phyloP scores from a whole-genome alignment of 2,113 vertebrate species.

The Eclectus roratus region DNA sequence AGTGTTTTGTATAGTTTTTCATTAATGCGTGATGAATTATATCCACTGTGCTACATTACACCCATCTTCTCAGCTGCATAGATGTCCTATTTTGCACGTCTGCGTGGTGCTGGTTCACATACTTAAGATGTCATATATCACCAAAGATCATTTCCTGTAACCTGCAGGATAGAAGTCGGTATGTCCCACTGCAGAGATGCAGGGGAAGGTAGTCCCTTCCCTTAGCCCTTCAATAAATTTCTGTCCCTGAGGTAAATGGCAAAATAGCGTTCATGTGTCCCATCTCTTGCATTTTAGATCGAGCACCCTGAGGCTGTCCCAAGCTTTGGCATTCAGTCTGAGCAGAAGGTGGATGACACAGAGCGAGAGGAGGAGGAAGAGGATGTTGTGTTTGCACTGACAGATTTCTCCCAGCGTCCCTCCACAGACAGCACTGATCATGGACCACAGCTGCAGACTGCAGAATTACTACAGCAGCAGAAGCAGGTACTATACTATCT shows the following conservation, averaged over 20 bases:
- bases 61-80: neutral
- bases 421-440: constrained; percentile 60
- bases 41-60: neutral
- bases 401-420: constrained; percentile 70
- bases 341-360: constrained; percentile 67
- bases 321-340: constrained; percentile 72
- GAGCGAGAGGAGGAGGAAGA: constrained; percentile 65
- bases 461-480: constrained; percentile 82
- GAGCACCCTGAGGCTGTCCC: constrained; percentile 82
- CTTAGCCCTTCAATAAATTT: neutral
- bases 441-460: constrained; percentile 72
- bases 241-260: neutral
- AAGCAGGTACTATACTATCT: constrained; percentile 81
- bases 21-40: neutral
- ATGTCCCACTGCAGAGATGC: neutral
- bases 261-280: neutral
- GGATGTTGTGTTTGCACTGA: constrained; percentile 58
- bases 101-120: neutral
- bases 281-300: constrained; percentile 67
- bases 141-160: neutral
- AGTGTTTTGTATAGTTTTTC: neutral
- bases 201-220: neutral
- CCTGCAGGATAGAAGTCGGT: neutral
- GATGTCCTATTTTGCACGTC: neutral
- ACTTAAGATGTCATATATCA: neutral